Conservation (phyloP, 2,888 invertebrate genomes). For the Oscheius myriophilus region DNA sequence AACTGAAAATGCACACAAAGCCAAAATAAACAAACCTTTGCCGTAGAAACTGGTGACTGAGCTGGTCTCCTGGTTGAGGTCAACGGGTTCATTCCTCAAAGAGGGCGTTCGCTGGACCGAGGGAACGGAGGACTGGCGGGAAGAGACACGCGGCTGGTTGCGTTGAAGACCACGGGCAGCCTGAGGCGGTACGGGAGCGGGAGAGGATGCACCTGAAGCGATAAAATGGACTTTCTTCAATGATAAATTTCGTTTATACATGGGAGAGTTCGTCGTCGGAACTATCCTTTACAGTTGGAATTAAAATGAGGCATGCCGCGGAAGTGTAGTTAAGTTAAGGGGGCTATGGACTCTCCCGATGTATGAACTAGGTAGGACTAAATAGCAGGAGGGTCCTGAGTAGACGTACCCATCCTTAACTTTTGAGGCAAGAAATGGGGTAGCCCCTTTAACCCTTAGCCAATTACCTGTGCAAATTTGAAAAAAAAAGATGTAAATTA, state of each 20-base stretch:
- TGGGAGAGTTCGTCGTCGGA: not conserved
- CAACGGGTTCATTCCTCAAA: slow-evolving; percentile 37
- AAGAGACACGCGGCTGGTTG: slow-evolving; percentile 47
- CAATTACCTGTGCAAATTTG: too few species aligned
- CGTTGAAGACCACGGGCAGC: slow-evolving; percentile 41
- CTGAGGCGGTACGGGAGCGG: slow-evolving; percentile 29
- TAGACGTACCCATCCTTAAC: too few species aligned
- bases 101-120: slow-evolving; percentile 31
- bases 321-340: too few species aligned
- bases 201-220: slow-evolving; percentile 14
- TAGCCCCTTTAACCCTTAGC: too few species aligned
- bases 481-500: too few species aligned
- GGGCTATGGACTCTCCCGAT: too few species aligned
- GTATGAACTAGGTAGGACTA: too few species aligned
- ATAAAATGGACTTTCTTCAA: not conserved
- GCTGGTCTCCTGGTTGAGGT: slow-evolving; percentile 52
- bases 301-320: not conserved
- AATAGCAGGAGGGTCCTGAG: too few species aligned
- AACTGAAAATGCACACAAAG: slow-evolving; percentile 2
- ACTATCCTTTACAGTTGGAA: not conserved
- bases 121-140: slow-evolving; percentile 25
- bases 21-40: slow-evolving; percentile 35
- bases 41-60: slow-evolving; percentile 50
- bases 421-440: too few species aligned
- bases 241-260: not conserved